Conservation (phyloP, 2,113 vertebrate genomes). For the Machaerirhynchus nigripectus region DNA sequence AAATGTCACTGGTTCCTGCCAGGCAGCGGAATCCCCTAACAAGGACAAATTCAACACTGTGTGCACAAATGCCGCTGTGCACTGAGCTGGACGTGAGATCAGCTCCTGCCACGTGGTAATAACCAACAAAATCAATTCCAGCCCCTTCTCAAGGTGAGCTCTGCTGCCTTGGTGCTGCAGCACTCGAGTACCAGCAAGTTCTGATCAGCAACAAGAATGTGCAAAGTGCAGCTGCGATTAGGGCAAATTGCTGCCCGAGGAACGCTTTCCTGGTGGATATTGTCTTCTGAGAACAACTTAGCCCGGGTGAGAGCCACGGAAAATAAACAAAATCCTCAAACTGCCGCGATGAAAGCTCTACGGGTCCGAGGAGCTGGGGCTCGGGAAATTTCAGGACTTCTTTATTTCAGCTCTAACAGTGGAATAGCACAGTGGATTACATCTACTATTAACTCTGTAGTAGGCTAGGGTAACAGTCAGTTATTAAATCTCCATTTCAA, state of each 20-base stretch:
- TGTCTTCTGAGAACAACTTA: neutral
- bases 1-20: neutral
- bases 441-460: constrained; percentile 11
- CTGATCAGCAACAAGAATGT: neutral
- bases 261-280: neutral
- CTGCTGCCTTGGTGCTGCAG: neutral
- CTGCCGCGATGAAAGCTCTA: neutral
- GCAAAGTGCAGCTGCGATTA: neutral
- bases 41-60: neutral
- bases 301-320: neutral
- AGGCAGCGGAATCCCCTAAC: neutral
- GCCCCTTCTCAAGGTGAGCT: constrained; percentile 2
- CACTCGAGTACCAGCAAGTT: neutral
- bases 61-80: neutral
- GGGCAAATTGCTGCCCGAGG: neutral
- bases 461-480: neutral
- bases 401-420: neutral
- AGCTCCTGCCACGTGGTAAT: neutral
- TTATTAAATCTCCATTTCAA: neutral
- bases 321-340: constrained; percentile 29
- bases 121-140: constrained; percentile 5
- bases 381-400: neutral
- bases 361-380: neutral
- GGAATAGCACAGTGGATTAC: neutral
- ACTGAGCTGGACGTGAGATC: neutral